phyloP scores from a whole-genome alignment of 2,888 invertebrate species.

The Ectemnius lituratus region DNA sequence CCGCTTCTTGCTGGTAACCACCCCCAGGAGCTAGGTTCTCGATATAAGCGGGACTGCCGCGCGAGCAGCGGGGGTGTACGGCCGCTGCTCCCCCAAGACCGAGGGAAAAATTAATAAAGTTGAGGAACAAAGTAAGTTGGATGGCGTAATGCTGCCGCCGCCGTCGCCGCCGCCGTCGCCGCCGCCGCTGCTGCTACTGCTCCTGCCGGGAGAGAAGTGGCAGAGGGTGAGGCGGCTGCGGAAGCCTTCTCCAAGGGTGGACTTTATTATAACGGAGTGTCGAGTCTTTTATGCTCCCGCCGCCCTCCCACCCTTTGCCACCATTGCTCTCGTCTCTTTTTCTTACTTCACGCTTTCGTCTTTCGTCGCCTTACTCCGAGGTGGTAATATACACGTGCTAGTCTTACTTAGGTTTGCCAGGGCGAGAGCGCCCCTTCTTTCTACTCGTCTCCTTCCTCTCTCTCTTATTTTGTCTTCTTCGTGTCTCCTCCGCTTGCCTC shows the following conservation, averaged over 20 bases:
- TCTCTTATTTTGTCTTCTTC: conserved; percentile 42
- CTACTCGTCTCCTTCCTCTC: conserved; percentile 9
- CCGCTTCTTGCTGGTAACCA: conserved; percentile 23
- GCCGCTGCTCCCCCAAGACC: conserved; percentile 71
- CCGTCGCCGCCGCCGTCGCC: conserved; percentile 51
- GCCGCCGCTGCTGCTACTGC: conserved; percentile 52
- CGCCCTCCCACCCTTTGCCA: conserved; percentile 43
- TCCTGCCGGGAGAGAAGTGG: conserved; percentile 48
- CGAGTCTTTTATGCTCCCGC: conserved; percentile 76
- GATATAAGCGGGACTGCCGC: conserved; percentile 49
- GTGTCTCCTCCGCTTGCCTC: conserved; percentile 14
- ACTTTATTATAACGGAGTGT: conserved; percentile 78
- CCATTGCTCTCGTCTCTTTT: conserved; percentile 43
- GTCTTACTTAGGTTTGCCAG: conserved; percentile 54
- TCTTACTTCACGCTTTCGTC: conserved; percentile 46
- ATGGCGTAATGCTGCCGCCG: conserved; percentile 72
- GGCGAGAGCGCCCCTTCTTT: conserved; percentile 30
- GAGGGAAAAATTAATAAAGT: conserved; percentile 78
- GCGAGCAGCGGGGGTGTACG: conserved; percentile 12
- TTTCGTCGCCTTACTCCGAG: conserved; percentile 48
- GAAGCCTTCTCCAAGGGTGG: conserved; percentile 74
- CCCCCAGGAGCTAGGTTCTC: conserved; percentile 49
- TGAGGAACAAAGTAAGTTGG: conserved; percentile 78
- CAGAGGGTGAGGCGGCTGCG: conserved; percentile 51
- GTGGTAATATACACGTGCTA: conserved; percentile 61